Base-by-base conservation (phyloP, 1,140 invertebrate genomes). In the Apis mellifera region DNA sequence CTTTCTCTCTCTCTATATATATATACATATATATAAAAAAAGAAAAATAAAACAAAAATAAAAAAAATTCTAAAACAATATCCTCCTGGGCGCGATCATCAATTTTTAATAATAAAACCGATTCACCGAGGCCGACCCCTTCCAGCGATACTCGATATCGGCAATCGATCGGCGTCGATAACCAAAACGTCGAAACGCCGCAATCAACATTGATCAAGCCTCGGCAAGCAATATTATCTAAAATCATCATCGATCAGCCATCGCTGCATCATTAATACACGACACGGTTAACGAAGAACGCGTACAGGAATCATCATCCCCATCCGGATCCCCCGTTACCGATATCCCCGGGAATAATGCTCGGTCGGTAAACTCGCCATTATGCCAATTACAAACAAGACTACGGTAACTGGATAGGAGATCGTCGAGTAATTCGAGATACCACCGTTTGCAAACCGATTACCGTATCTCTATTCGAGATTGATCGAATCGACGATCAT, bases 281-380 rank as follows among this genome's bases (percentile, higher is more conserved):
- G n/a, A 17, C 26, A 23, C 9, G 52, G n/a, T 72, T 79, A 79
- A 79, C 57, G 57, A 79, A 72, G 19, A 79, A 60, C 66, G 57
- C n/a, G 19, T 62, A 32, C 32, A 42, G 32, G 60, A 69, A 42
- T 69, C 52, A 5, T 11, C 17, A 68, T 55, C 52, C 50, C 11
- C n/a, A n/a, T n/a, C 0, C 5, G 15, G 21, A 68, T 77, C 62
- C 3, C 26, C 3, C 26, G 52, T 69, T 69, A 69, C 32, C 21
- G 9, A 11, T 59, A 48, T 12, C 12, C 12, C 19, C 26, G 9
- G 23, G 21, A 77, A 52, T 21, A 66, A 66, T 66, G 8, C 75
- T 19, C 21, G 21, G 13, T 26, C 52, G 23, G 32, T n/a, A 65
- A 69, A 69, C 75, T 78, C 75, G 52, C 64, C 65, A 69, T 78